These are phyloP conservation scores for Notarius quadriscutis DNA, from an alignment of 2,113 vertebrate genomes.

Conservation along the genomic window DNA sequence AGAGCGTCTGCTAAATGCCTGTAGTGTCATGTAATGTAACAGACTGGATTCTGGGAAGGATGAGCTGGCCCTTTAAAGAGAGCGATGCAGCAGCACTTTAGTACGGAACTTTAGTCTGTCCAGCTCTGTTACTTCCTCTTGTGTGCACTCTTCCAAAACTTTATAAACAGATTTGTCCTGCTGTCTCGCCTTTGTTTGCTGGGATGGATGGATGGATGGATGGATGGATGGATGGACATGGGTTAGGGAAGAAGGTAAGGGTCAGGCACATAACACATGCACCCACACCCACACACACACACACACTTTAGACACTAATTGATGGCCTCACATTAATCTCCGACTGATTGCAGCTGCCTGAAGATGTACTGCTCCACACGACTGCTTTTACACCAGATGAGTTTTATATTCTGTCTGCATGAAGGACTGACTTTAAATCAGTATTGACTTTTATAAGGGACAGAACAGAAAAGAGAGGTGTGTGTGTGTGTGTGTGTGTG, in stretches of 20 bases:
- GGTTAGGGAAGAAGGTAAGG: background rate
- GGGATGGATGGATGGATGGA: too few species aligned
- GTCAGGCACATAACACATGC: background rate
- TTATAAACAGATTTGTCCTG: background rate
- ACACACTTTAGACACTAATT: background rate
- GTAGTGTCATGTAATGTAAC: too few species aligned
- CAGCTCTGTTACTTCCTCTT: background rate
- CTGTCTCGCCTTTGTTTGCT: background rate
- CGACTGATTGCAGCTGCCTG: background rate
- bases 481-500: slow-evolving; percentile 40
- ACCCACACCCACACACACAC: slow-evolving; percentile 6
- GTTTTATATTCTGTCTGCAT: background rate
- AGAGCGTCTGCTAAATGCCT: too few species aligned
- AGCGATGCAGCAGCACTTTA: background rate
- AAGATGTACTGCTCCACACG: background rate
- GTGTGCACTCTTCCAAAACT: background rate
- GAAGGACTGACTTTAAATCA: background rate
- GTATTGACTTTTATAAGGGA: background rate
- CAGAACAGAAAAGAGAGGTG: background rate
- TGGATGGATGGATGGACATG: slow-evolving; percentile 3
- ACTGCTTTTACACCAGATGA: background rate
- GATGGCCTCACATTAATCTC: background rate
- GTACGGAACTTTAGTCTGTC: background rate
- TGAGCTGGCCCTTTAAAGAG: background rate
- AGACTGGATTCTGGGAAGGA: too few species aligned